Evolutionary conservation across 2,113 vertebrate genomes (phyloP).

Genomic region (Smithornis capensis): DNA sequence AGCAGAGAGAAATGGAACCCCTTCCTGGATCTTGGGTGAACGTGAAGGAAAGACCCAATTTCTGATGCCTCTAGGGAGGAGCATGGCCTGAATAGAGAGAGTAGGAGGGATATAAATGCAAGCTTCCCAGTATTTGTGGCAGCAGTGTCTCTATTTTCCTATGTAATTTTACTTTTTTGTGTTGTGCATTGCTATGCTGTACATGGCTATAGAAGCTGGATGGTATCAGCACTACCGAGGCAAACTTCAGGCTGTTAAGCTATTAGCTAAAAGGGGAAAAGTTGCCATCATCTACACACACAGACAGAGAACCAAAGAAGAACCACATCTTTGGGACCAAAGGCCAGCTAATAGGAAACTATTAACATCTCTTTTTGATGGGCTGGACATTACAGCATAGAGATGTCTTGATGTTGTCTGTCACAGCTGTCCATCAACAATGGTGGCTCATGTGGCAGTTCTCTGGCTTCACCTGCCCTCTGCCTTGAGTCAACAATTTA

Average conservation of each 20-base stretch:
- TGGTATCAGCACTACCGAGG: background rate
- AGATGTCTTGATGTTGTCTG: background rate
- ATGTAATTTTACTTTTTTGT: background rate
- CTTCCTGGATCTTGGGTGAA: background rate
- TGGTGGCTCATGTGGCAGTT: background rate
- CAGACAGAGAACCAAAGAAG: background rate
- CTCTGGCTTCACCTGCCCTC: background rate
- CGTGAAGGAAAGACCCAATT: background rate
- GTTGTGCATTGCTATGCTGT: background rate
- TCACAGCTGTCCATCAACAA: background rate
- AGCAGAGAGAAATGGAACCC: background rate
- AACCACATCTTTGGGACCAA: background rate
- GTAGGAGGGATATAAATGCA: background rate
- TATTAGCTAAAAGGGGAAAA: background rate
- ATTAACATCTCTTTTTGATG: background rate
- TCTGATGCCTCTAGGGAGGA: background rate
- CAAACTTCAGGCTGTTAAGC: background rate
- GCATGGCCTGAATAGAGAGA: background rate
- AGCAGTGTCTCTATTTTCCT: background rate
- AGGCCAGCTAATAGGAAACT: background rate
- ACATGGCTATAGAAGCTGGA: background rate
- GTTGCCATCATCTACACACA: background rate
- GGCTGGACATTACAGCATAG: background rate
- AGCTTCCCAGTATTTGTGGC: background rate
- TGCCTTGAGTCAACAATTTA: background rate